Base-by-base conservation (phyloP, 2,888 invertebrate genomes). In the Prostheceraeus crozeri region DNA sequence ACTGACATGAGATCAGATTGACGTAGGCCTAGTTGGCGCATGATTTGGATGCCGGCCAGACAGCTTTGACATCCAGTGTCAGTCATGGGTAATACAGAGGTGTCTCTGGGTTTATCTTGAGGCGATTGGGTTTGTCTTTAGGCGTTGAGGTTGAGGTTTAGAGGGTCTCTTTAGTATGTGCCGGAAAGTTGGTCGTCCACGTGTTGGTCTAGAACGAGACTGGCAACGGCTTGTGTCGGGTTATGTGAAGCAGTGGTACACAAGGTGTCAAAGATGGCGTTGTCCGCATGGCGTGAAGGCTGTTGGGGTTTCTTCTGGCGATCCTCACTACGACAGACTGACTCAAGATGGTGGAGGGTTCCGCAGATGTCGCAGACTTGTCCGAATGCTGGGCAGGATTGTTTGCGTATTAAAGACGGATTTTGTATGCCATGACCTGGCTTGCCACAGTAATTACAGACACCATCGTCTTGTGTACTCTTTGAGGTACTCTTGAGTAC, bases 1-100 rank as follows among this genome's bases (percentile, higher is more conserved):
- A 68, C 68, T 14, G 67, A 67, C 11, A 68, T 65, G 6, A 70
- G 64, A 60, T 68, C 63, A 23, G 33, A 25, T 23, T 54, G 11
- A 21, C 35, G 14, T n/a, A 48, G 10, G 27, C 23, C 6, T 10
- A 48, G 48, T 33, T 56, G 19, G 3, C 11, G 31, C 4, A 68
- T 54, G 1, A 66, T 59, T 23, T 64, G 63, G 1, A 66, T 56
- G 1, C 67, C 67, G 3, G 66, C 64, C 4, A 68, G 65, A 35
- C 65, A 68, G 35, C 66, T 63, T 48, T 68, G 67, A 56, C 62
- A 67, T 27, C 66, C 60, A 25, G 60, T 61, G 16, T 60, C 61
- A 31, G 61, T 59, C 33, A 60, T 60, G 6, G 61, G 35, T 52
- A 62, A 65, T n/a, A n/a, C 45, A 45, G 52, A 51, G 21, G 16